These are phyloP conservation scores for Rutpela maculata DNA, from an alignment of 2,888 invertebrate genomes.

Conservation along the genomic window DNA sequence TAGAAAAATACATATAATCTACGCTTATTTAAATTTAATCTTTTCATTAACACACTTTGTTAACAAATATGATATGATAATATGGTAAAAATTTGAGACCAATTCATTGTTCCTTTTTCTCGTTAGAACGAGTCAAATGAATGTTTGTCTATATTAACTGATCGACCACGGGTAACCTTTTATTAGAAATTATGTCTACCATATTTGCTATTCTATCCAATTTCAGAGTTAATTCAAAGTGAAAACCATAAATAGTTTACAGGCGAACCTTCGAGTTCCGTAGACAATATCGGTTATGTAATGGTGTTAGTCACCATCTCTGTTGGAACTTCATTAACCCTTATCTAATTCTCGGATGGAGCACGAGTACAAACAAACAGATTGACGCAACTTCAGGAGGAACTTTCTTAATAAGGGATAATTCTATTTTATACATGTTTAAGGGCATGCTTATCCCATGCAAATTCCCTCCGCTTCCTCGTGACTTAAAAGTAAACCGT, in stretches of 20 bases:
- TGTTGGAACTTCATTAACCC: constrained; percentile 31
- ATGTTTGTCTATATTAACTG: too few species aligned
- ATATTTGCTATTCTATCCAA: not conserved
- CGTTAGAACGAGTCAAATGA: too few species aligned
- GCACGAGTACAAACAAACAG: constrained; percentile 30
- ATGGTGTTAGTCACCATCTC: constrained; percentile 15
- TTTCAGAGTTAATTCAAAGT: not conserved
- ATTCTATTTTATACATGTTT: constrained; percentile 35
- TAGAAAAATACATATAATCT: too few species aligned
- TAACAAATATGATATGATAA: too few species aligned
- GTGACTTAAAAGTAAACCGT: constrained; percentile 28
- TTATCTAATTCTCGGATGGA: constrained; percentile 34
- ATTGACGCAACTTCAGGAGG: constrained; percentile 23
- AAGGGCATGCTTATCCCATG: constrained; percentile 27
- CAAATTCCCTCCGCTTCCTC: constrained; percentile 27
- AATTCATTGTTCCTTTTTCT: too few species aligned
- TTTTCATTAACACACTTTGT: too few species aligned
- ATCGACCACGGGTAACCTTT: too few species aligned
- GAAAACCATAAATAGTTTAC: not conserved
- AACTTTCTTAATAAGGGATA: constrained; percentile 36
- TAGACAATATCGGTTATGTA: constrained; percentile 16
- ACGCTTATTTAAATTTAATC: too few species aligned
- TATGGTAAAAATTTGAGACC: too few species aligned
- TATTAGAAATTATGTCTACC: not conserved
- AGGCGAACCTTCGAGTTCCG: not conserved